Evolutionary conservation across 1,140 invertebrate species (phyloP), one percentile per base, ranked within the genome.

Genomic region (Trichogramma pretiosum): DNA sequence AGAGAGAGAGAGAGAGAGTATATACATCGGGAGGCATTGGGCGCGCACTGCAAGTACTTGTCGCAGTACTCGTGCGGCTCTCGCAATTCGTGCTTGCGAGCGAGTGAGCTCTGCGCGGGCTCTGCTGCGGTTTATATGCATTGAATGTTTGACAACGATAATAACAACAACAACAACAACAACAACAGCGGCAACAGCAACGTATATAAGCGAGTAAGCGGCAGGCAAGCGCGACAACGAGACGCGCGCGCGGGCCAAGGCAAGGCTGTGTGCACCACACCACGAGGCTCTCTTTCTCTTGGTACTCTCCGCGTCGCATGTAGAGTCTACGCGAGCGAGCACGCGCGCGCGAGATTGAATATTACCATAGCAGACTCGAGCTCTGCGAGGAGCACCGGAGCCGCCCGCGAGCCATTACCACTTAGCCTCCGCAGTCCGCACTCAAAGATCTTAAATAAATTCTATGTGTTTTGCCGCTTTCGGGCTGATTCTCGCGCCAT

Each of bases 381-480:
- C 23, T 40, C 22, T 18, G 24, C 11, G 24, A 28, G 5, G 24
- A 11, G 11, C 16, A 14, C 8, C 7, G 10, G 2, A 9, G 11
- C 19, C 33, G 9, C 2, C 14, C 5, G 3, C 13, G 9, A 3
- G 18, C 19, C 3, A 9, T 13, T 42, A 16, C n/a, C 3, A 19
- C 30, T 16, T 7, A 28, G 4, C 10, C 9, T 14, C 8, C 14
- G 18, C 19, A 7, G 5, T 5, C 24, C 5, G 5, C 5, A 28
- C 24, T 28, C 24, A 28, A 28, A 28, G 24, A 11, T 28, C 32
- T 51, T 41, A 51, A 51, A 42, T 51, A 46, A 51, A 51, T 51
- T 51, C 43, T 42, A 46, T 39, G 32, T 46, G 33, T 46, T 41
- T n/a, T n/a, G n/a, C n/a, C n/a, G n/a, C n/a, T n/a, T 28, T 41